Conservation (phyloP, 1,140 invertebrate genomes). For the Drosophila takahashii region DNA sequence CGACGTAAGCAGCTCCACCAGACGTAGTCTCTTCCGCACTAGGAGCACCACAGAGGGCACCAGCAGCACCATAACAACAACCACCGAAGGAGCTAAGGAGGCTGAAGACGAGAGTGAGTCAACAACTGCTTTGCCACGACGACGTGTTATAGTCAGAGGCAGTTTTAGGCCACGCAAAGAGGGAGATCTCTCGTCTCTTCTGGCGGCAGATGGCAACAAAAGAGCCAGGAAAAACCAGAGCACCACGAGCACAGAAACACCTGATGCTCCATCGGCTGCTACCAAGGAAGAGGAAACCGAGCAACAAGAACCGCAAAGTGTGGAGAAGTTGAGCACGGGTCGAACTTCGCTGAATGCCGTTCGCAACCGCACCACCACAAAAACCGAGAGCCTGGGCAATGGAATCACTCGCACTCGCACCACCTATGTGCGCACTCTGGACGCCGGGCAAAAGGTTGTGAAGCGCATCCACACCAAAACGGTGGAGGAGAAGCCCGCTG, state of each 20-base stretch:
- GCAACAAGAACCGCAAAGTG: not conserved
- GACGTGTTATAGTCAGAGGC: conserved; percentile 54
- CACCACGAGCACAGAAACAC: conserved; percentile 4
- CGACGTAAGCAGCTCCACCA: conserved; percentile 22
- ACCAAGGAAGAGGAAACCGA: not conserved
- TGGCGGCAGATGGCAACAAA: conserved; percentile 65
- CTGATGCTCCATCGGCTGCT: not conserved
- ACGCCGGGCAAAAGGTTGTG: conserved; percentile 57
- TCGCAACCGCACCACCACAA: conserved; percentile 59
- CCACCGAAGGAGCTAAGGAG: not conserved
- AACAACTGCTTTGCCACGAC: conserved; percentile 29
- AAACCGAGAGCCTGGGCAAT: conserved; percentile 58
- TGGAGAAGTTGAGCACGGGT: not conserved
- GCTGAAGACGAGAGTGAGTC: conserved; percentile 3
- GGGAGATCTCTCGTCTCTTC: conserved; percentile 65
- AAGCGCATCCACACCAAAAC: conserved; percentile 70
- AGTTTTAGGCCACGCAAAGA: conserved; percentile 63
- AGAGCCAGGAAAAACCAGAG: conserved; percentile 12
- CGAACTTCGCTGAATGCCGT: conserved; percentile 16
- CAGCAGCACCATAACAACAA: conserved; percentile 3
- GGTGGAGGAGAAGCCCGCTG: conserved; percentile 61
- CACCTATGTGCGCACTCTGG: conserved; percentile 58
- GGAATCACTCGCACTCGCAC: conserved; percentile 68
- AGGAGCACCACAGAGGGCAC: conserved; percentile 32
- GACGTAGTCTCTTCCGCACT: conserved; percentile 21